phyloP scores from a whole-genome alignment of 1,140 invertebrate genomes.

The Drosophila ogumai region DNA sequence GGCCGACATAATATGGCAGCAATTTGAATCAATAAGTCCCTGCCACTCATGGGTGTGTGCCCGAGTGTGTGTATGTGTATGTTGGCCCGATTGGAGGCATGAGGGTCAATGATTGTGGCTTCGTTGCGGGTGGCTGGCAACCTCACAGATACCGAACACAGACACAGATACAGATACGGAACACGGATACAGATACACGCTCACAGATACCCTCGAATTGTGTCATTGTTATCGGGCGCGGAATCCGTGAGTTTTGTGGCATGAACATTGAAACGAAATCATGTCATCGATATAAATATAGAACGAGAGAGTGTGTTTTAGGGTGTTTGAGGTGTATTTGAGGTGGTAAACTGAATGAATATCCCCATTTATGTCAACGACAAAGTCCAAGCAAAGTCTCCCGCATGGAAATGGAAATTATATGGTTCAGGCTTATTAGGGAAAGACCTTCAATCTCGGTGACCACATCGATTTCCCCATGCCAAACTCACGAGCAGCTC shows the following conservation, averaged over 20 bases:
- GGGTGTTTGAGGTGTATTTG: constrained; percentile 7
- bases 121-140: constrained; percentile 50
- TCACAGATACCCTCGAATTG: constrained; percentile 29
- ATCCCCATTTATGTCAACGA: constrained; percentile 27
- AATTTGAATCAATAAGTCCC: constrained; percentile 50
- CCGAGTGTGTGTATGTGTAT: not conserved
- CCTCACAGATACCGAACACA: constrained; percentile 17
- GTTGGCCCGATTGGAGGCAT: constrained; percentile 32
- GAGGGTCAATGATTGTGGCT: constrained; percentile 55
- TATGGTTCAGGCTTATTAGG: constrained; percentile 39
- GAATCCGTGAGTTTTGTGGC: constrained; percentile 68
- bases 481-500: constrained; percentile 24
- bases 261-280: constrained; percentile 69
- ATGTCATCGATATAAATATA: constrained; percentile 70
- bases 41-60: constrained; percentile 17
- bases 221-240: constrained; percentile 63
- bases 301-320: constrained; percentile 33
- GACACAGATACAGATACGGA: constrained; percentile 18
- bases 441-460: constrained; percentile 39
- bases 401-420: constrained; percentile 26
- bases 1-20: constrained; percentile 19
- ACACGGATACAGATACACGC: constrained; percentile 22
- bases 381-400: constrained; percentile 34
- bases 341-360: constrained; percentile 1
- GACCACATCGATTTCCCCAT: constrained; percentile 47